A percentile compares a stretch with the other conserved stretches of the same genome.
Conservation (phyloP, 2,797 vertebrate species). For the Distichodus sexfasciatus region DNA sequence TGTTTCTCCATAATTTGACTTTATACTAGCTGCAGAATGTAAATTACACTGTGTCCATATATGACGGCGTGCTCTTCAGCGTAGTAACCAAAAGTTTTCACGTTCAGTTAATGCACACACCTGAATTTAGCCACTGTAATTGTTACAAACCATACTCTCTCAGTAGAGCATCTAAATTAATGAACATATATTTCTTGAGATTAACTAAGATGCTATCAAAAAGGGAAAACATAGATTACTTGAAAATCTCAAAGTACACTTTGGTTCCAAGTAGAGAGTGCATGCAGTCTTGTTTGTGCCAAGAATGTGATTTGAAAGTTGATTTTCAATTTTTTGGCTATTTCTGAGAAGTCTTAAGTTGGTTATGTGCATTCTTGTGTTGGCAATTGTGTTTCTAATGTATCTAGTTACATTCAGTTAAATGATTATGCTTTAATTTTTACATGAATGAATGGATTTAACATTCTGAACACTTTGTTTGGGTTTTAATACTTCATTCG, state of each 20-base stretch:
- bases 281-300: constrained; percentile 64
- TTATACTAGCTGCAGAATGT: constrained; percentile 55
- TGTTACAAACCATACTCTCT: constrained; percentile 35
- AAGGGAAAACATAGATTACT: constrained; percentile 43
- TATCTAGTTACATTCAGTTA: no score
- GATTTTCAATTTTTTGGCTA: not conserved
- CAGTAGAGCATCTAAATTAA: constrained; percentile 40
- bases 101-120: constrained; percentile 26
- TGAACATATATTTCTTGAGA: constrained; percentile 47
- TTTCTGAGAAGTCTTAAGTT: constrained; percentile 1
- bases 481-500: no score
- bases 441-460: no score
- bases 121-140: constrained; percentile 13
- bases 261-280: constrained; percentile 57
- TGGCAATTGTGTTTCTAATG: no score
- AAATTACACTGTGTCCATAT: constrained; percentile 52
- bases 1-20: constrained; percentile 15
- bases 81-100: constrained; percentile 35
- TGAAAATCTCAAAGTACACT: constrained; percentile 51
- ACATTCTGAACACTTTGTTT: no score
- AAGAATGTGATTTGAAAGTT: constrained; percentile 45
- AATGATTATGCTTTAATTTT: no score
- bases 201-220: constrained; percentile 15
- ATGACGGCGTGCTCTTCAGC: constrained; percentile 36
- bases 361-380: constrained; percentile 48